Evolutionary conservation across 2,888 invertebrate genomes (phyloP).

Genomic region (Rhagium mordax): DNA sequence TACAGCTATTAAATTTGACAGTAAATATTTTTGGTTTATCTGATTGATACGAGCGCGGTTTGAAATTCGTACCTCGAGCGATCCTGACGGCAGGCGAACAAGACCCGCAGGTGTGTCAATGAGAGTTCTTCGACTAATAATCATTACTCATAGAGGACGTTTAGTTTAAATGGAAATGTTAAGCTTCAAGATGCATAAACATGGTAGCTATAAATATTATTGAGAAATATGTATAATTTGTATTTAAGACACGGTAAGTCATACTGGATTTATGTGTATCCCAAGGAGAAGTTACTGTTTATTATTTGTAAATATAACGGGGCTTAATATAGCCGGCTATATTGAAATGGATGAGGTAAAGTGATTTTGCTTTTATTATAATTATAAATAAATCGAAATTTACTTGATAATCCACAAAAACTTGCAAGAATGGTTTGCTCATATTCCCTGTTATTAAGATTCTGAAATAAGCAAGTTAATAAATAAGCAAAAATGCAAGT

Average conservation of each 20-base stretch:
- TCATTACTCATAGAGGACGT: conserved; percentile 33
- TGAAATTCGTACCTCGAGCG: not conserved
- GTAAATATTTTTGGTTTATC: not conserved
- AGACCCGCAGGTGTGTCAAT: conserved; percentile 20
- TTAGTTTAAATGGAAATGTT: conserved; percentile 35
- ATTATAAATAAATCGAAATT: no score
- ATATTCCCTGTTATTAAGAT: no score
- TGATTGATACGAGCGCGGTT: not conserved
- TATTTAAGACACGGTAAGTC: conserved; percentile 37
- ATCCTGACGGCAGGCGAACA: conserved; percentile 14
- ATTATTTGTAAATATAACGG: conserved; percentile 23
- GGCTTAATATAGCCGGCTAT: no score
- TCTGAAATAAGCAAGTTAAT: no score
- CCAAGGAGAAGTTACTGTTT: conserved; percentile 6
- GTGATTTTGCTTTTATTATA: no score
- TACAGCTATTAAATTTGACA: no score
- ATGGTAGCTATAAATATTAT: conserved; percentile 47
- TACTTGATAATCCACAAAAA: no score
- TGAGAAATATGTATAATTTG: conserved; percentile 47
- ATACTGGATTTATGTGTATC: conserved; percentile 31
- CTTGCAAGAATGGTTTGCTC: no score
- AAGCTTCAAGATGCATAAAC: conserved; percentile 42
- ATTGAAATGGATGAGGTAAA: no score
- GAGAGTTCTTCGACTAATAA: conserved; percentile 31
- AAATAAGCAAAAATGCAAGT: no score